A percentile compares a stretch with the other conserved stretches of the same genome.
Conservation (phyloP, 2,797 vertebrate genomes). For the Aldrovandia affinis region DNA sequence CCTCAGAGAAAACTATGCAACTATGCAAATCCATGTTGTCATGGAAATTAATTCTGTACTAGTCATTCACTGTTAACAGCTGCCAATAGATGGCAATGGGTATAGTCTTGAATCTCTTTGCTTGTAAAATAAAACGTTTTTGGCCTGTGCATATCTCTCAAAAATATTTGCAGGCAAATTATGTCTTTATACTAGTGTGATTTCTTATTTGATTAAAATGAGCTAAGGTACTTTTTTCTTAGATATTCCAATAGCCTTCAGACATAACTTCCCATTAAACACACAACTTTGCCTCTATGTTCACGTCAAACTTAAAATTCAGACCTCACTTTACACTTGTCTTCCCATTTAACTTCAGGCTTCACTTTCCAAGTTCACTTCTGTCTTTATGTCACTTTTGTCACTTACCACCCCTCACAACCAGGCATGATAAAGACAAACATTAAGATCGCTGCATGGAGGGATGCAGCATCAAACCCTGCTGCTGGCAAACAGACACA, state of each 20-base stretch:
- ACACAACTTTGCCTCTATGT: too few species aligned
- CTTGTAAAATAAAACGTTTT: background rate
- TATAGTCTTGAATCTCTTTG: background rate
- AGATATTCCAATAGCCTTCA: too few species aligned
- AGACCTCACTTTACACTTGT: too few species aligned
- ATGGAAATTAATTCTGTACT: constrained; percentile 12
- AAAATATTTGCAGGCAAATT: background rate
- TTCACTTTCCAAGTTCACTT: background rate
- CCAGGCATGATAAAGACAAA: background rate
- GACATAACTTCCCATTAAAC: too few species aligned
- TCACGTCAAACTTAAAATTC: too few species aligned
- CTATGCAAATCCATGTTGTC: background rate
- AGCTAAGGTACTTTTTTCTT: too few species aligned
- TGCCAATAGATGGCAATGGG: background rate
- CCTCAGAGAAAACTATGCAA: too few species aligned
- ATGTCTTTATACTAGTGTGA: background rate
- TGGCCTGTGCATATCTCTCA: background rate
- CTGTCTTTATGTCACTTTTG: background rate
- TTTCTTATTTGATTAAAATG: background rate
- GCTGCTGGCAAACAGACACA: background rate
- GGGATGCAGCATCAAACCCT: background rate
- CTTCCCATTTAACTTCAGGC: too few species aligned
- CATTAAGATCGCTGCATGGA: background rate
- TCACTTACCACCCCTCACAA: background rate
- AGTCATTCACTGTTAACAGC: background rate